phyloP scores from a whole-genome alignment of 2,888 invertebrate genomes.

The Eilema griseolum region DNA sequence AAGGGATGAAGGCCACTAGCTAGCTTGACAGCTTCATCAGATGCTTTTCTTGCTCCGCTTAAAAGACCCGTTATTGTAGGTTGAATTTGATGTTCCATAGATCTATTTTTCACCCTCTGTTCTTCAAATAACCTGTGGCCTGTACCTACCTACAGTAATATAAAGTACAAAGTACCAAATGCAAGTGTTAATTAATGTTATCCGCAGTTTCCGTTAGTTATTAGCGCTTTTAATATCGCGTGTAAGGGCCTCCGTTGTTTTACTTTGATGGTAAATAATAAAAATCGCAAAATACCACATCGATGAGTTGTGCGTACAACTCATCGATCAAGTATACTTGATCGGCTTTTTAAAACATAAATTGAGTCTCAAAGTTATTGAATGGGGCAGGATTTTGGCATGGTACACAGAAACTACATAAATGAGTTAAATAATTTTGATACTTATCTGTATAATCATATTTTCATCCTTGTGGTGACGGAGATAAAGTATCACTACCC shows the following conservation, averaged over 20 bases:
- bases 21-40: not conserved
- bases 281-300: too few relatives aligned
- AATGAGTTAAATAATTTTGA: too few relatives aligned
- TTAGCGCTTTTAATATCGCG: constrained; percentile 45
- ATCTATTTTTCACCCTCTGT: not conserved
- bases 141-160: not conserved
- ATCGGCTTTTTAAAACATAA: too few relatives aligned
- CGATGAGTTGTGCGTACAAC: too few relatives aligned
- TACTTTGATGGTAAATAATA: constrained; percentile 12
- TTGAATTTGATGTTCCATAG: not conserved
- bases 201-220: constrained; percentile 45
- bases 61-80: not conserved
- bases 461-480: too few relatives aligned
- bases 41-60: not conserved
- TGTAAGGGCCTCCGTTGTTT: constrained; percentile 32
- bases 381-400: too few relatives aligned
- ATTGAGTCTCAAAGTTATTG: too few relatives aligned
- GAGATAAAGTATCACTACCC: too few relatives aligned
- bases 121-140: not conserved
- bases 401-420: too few relatives aligned
- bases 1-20: too few relatives aligned
- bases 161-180: constrained; percentile 22
- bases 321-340: too few relatives aligned
- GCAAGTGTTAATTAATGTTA: constrained; percentile 49
- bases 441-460: too few relatives aligned